Evolutionary conservation across 2,797 vertebrate genomes (phyloP).

Genomic region (Myotis planiceps): DNA sequence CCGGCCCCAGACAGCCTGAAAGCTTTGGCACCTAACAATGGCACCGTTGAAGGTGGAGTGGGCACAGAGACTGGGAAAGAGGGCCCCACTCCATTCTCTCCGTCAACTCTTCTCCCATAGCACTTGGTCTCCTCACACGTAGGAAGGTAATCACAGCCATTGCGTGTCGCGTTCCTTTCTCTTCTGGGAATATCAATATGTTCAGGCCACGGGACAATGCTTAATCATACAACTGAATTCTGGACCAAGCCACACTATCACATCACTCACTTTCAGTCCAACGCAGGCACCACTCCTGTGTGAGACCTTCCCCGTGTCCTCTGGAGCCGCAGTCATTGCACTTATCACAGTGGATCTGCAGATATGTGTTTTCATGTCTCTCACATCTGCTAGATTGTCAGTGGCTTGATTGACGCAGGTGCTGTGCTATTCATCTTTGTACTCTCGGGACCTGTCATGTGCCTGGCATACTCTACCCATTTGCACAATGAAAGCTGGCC

Average conservation of each 20-base stretch:
- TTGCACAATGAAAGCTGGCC: neutral
- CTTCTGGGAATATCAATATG: neutral
- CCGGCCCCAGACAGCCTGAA: neutral
- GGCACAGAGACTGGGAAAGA: neutral
- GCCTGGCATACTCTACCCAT: neutral
- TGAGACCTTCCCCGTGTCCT: neutral
- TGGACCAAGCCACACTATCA: neutral
- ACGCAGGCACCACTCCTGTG: neutral
- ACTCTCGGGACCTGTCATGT: neutral
- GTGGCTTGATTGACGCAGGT: neutral
- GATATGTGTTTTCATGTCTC: neutral
- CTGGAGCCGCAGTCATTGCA: fast-evolving
- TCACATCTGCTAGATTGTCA: neutral
- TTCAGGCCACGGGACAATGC: neutral
- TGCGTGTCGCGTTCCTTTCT: neutral
- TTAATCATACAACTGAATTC: neutral
- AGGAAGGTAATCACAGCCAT: neutral
- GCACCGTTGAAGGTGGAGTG: neutral
- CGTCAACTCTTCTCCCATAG: fast-evolving
- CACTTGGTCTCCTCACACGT: neutral
- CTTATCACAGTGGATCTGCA: neutral
- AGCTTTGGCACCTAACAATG: neutral
- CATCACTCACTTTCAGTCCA: neutral
- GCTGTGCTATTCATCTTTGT: neutral
- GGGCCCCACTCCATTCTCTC: neutral